Evolutionary conservation across 2,797 vertebrate genomes (phyloP).

Genomic region (Bucorvus abyssinicus): DNA sequence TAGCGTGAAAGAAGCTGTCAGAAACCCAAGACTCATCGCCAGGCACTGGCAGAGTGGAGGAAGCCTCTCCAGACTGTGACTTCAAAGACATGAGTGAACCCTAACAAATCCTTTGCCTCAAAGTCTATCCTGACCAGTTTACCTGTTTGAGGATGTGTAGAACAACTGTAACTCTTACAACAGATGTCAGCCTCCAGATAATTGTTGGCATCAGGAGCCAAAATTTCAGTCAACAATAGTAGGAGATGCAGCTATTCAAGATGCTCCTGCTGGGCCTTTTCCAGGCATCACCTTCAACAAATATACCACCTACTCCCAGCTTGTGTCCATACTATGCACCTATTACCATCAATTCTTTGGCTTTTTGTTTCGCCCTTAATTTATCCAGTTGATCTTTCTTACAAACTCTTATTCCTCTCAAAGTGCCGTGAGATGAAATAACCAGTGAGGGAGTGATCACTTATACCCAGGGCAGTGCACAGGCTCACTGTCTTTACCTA

Average conservation of each 20-base stretch:
- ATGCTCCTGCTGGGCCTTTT: not conserved
- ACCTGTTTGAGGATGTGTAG: not conserved
- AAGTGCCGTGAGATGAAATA: not conserved
- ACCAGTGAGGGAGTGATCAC: not conserved
- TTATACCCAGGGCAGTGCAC: not conserved
- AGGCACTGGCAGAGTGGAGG: not conserved
- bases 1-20: not conserved
- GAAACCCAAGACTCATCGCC: not conserved
- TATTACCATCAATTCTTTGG: not conserved
- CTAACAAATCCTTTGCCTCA: not conserved
- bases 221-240: not conserved
- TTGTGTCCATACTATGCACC: not conserved
- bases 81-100: not conserved
- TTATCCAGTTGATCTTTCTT: not conserved
- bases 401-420: not conserved
- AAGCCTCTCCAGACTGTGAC: not conserved
- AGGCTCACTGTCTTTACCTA: not conserved
- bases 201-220: not conserved
- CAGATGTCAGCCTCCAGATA: not conserved
- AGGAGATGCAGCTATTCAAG: not conserved
- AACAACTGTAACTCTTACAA: not conserved
- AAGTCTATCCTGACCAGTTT: not conserved
- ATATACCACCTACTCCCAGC: not conserved
- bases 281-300: not conserved
- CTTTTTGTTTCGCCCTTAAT: not conserved